These are phyloP conservation scores for Argyresthia albistria DNA, from an alignment of 2,888 invertebrate genomes.

Conservation along the genomic window DNA sequence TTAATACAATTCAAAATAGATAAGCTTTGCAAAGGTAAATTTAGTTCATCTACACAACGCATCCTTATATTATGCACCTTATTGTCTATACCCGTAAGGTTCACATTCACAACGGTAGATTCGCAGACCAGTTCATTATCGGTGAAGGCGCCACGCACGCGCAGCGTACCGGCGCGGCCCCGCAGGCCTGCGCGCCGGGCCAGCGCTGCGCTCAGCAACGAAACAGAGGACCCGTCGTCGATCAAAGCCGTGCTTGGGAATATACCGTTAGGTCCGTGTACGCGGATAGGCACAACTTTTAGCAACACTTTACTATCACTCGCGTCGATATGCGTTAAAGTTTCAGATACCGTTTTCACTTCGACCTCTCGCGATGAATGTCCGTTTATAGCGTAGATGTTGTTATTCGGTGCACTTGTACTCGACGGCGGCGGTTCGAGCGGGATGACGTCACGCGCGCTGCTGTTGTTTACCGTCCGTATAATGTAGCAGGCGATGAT, in stretches of 20 bases:
- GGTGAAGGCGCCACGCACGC: slow-evolving; percentile 16
- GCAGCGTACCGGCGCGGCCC: slow-evolving; percentile 13
- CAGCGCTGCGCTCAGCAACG: slow-evolving; percentile 12
- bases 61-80: slow-evolving; percentile 9
- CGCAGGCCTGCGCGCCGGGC: slow-evolving; percentile 12
- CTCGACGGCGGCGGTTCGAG: too few relatives aligned
- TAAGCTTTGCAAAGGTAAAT: slow-evolving; percentile 14
- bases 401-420: background rate
- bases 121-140: slow-evolving; percentile 11
- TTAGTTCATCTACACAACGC: slow-evolving; percentile 14
- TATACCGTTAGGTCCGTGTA: slow-evolving; percentile 10
- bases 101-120: slow-evolving; percentile 8
- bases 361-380: background rate
- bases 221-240: slow-evolving; percentile 9
- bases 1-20: slow-evolving; percentile 9
- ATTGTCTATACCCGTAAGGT: slow-evolving; percentile 10
- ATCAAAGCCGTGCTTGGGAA: background rate
- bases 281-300: slow-evolving; percentile 12
- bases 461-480: too few relatives aligned
- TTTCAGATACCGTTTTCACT: too few relatives aligned
- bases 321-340: background rate
- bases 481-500: too few relatives aligned
- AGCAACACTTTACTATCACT: slow-evolving; percentile 6
- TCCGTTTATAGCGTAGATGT: background rate
- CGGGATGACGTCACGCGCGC: too few relatives aligned